Base-by-base conservation (phyloP, 1,140 invertebrate genomes). In the Octopus bimaculoides region DNA sequence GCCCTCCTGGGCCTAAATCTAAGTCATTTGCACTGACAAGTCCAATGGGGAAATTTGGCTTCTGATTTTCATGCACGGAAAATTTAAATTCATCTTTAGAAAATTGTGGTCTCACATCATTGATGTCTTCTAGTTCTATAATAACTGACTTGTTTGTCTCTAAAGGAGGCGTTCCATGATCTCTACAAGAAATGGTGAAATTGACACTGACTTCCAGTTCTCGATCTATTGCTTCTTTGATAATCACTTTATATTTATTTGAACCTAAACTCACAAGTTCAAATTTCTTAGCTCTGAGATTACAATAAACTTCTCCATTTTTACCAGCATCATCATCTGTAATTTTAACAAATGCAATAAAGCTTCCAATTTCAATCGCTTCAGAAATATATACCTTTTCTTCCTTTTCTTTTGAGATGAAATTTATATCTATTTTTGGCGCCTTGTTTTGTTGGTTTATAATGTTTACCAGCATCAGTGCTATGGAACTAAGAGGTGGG, bases 341-440 rank as follows among this genome's bases (percentile, higher is more conserved):
- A 8, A 89, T 87, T 52, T 83, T 80, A 52, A 89, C 81, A 76
- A 88, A 84, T 1, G 87, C 88, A 17, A 89, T 84, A 80, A 86
- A 84, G 14, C 83, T 85, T 5, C 82, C 84, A 0, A 85, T 81
- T 17, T 81, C 75, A 5, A 82, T 83, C 77, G 83, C 82, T 77
- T 87, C 87, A 5, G 79, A 79, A 10, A 87, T 79, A 71, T 71
- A 20, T 6, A 71, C 17, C 17, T 6, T 84, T 73, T 85, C 82
- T 41, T 81, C 80, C 26, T 83, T 78, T 9, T 17, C 75, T 14
- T 80, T 76, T 3, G 78, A 56, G 81, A 85, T 85, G 5, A 79
- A 71, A 14, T 66, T 73, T 54, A 78, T 77, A 14, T 75, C 71
- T 77, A 86, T 85, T 69, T 54, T 54, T 9, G 85, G 85, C 1